These are phyloP conservation scores for Hyperoplus immaculatus DNA, from an alignment of 2,797 vertebrate species.

Conservation along the genomic window DNA sequence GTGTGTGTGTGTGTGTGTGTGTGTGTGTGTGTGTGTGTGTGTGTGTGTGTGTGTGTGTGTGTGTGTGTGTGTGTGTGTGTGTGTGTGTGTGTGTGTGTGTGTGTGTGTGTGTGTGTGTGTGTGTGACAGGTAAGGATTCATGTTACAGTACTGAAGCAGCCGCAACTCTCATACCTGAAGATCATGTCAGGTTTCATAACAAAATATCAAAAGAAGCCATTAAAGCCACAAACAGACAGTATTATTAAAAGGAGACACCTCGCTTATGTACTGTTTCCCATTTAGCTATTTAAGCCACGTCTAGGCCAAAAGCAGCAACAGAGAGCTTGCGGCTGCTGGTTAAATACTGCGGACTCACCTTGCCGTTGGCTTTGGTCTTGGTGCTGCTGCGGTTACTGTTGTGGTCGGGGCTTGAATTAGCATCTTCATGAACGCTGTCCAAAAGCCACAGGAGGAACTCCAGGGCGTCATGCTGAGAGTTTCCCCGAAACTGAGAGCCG, in stretches of 20 bases:
- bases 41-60: too few species aligned
- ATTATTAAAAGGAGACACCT: too few species aligned
- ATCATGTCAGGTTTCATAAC: background rate
- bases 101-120: too few species aligned
- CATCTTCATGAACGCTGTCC: constrained; percentile 93
- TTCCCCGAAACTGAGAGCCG: constrained; percentile 92
- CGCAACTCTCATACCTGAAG: background rate
- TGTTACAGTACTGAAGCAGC: background rate
- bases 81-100: background rate
- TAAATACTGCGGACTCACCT: constrained; percentile 79
- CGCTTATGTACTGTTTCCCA: background rate
- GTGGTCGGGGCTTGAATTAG: constrained; percentile 80
- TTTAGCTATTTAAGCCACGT: background rate
- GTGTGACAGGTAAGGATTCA: background rate
- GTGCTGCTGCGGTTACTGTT: constrained; percentile 62
- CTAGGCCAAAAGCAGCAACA: background rate
- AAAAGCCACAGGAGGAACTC: constrained; percentile 97
- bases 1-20: too few species aligned
- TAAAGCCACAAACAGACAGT: too few species aligned
- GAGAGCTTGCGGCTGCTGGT: background rate
- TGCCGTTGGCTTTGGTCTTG: constrained; percentile 74
- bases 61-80: background rate
- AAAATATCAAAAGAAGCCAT: background rate
- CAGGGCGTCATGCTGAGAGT: constrained; percentile 94
- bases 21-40: too few species aligned